Evolutionary conservation across 2,797 vertebrate species (phyloP).

Genomic region (Poeciliopsis paucimaculata): DNA sequence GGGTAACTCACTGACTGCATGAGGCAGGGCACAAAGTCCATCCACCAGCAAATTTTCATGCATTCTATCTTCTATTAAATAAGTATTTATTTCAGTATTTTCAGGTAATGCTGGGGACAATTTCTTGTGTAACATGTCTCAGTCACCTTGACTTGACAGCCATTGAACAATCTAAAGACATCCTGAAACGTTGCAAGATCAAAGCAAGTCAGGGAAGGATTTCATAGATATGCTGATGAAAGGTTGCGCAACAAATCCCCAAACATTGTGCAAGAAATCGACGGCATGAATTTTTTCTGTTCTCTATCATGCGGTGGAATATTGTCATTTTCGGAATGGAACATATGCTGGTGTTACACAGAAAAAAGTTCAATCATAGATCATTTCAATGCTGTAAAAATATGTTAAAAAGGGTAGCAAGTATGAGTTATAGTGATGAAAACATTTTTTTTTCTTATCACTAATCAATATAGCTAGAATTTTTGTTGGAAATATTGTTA

Average conservation of each 20-base stretch:
- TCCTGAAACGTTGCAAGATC: not conserved
- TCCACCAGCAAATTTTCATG: not conserved
- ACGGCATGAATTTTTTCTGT: not conserved
- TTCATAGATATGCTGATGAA: not conserved
- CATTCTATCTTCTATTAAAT: not conserved
- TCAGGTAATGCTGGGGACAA: not conserved
- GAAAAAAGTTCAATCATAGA: not conserved
- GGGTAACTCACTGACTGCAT: not conserved
- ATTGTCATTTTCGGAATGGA: not conserved
- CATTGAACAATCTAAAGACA: not conserved
- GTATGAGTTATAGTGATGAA: not conserved
- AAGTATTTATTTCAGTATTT: not conserved
- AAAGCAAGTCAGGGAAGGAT: not conserved
- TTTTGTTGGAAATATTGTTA: not conserved
- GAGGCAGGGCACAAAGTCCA: not conserved
- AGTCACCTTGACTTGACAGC: not conserved
- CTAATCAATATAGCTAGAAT: not conserved
- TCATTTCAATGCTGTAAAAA: not conserved
- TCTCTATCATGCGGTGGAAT: not conserved
- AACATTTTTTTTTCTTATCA: not conserved
- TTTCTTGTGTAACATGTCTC: not conserved
- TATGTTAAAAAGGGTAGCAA: not conserved
- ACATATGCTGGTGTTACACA: not conserved
- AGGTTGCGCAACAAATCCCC: not conserved
- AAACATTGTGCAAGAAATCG: conserved; percentile 6